Evolutionary conservation across 2,888 invertebrate genomes (phyloP).

Genomic region (Galerucella nymphaeae): DNA sequence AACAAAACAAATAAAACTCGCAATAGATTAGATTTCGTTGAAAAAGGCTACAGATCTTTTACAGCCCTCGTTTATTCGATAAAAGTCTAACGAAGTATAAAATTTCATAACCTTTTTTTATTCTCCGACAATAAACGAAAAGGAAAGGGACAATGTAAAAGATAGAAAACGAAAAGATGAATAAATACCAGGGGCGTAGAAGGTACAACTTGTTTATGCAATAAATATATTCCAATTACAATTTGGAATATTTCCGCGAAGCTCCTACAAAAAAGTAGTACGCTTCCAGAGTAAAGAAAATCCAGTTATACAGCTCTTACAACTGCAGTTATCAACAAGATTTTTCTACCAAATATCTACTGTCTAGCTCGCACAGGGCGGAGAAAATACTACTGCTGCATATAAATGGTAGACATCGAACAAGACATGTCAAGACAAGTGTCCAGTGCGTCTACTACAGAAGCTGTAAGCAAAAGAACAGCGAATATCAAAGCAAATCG

Average conservation of each 20-base stretch:
- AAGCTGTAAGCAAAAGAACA: too few species aligned
- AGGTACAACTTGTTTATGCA: not conserved
- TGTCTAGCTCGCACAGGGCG: too few species aligned
- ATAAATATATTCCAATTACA: not conserved
- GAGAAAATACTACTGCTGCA: too few species aligned
- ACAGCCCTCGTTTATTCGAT: slow-evolving; percentile 21
- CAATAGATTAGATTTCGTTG: slow-evolving; percentile 18
- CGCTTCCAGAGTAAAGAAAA: too few species aligned
- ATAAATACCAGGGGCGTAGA: slow-evolving; percentile 8
- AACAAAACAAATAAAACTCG: slow-evolving; percentile 15
- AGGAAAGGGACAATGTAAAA: slow-evolving; percentile 9
- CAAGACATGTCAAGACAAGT: too few species aligned
- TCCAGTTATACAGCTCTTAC: too few species aligned
- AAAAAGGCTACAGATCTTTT: slow-evolving; percentile 25
- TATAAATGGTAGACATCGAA: too few species aligned
- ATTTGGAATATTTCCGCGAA: not conserved
- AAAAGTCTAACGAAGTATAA: slow-evolving; percentile 31
- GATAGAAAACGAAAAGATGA: slow-evolving; percentile 15
- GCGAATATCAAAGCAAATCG: too few species aligned
- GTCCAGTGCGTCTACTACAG: too few species aligned
- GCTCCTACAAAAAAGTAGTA: too few species aligned
- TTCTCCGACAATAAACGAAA: slow-evolving; percentile 27
- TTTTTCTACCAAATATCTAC: too few species aligned
- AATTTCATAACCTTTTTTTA: slow-evolving; percentile 33
- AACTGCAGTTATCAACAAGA: too few species aligned